Evolutionary conservation across 2,797 vertebrate genomes (phyloP).

Genomic region (Xyrichtys novacula): DNA sequence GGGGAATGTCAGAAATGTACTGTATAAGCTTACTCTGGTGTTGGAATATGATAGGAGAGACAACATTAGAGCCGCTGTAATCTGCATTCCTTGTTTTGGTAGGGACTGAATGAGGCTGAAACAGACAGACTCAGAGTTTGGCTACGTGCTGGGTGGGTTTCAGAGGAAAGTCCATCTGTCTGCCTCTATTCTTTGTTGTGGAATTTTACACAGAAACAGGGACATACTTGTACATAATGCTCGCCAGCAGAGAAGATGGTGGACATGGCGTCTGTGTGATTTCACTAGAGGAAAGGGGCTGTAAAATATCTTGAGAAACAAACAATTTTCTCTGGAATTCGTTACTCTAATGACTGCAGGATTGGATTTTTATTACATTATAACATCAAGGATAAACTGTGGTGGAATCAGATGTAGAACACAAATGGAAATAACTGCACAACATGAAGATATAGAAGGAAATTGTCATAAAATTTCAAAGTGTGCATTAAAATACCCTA

Average conservation of each 20-base stretch:
- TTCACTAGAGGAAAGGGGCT: constrained; percentile 4
- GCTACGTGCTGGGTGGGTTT: constrained; percentile 58
- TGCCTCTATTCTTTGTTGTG: constrained; percentile 49
- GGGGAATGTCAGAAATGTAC: constrained; percentile 25
- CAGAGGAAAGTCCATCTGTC: constrained; percentile 76
- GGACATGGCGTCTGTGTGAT: constrained; percentile 11
- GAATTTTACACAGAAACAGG: constrained; percentile 50
- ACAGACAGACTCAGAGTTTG: constrained; percentile 50
- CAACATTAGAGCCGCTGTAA: constrained; percentile 23
- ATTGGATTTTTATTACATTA: not conserved
- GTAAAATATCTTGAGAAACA: not conserved
- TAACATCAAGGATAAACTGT: too few relatives aligned
- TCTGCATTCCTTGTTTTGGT: constrained; percentile 37
- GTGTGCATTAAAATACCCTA: not conserved
- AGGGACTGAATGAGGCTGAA: constrained; percentile 55
- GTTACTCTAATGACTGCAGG: not conserved
- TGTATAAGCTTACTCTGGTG: constrained; percentile 17
- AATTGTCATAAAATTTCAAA: not conserved
- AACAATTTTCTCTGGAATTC: not conserved
- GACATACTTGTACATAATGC: not conserved
- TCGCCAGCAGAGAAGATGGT: constrained; percentile 24
- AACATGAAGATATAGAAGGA: not conserved
- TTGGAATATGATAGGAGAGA: constrained; percentile 26
- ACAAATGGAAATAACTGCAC: not conserved
- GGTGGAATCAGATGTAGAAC: not conserved